Evolutionary conservation across 2,888 invertebrate species (phyloP).

Genomic region (Drosophila hamatofila): DNA sequence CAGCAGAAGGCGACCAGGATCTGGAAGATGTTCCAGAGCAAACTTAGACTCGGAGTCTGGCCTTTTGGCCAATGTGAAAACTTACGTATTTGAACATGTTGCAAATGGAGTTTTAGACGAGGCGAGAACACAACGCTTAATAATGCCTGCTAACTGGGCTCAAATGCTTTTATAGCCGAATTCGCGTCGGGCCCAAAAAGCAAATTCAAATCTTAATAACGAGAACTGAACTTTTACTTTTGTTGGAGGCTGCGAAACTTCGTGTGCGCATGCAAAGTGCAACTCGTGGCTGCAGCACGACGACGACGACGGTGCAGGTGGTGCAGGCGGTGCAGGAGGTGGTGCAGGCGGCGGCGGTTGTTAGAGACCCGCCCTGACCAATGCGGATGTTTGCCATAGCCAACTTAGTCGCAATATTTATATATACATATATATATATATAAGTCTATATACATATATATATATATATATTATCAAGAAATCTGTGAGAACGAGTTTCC

Average conservation of each 20-base stretch:
- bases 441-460: constrained; percentile 10
- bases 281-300: constrained; percentile 17
- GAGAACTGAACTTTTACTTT: constrained; percentile 76
- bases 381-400: constrained; percentile 57
- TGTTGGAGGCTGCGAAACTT: constrained; percentile 57
- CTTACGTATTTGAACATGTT: constrained; percentile 83
- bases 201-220: constrained; percentile 25
- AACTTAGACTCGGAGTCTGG: not conserved
- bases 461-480: constrained; percentile 4
- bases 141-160: constrained; percentile 54
- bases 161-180: constrained; percentile 75
- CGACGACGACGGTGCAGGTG: not conserved
- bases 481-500: constrained; percentile 57
- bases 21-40: constrained; percentile 27
- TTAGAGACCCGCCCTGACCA: constrained; percentile 47
- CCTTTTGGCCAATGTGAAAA: constrained; percentile 15
- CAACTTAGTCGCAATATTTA: constrained; percentile 14
- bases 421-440: constrained; percentile 13
- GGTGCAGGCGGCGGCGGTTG: not conserved
- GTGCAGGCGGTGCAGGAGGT: not conserved
- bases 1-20: constrained; percentile 75
- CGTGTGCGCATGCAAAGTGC: constrained; percentile 61
- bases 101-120: constrained; percentile 46
- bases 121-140: constrained; percentile 75
- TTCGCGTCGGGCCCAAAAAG: constrained; percentile 48